Evolutionary conservation across 2,113 vertebrate genomes (phyloP), one percentile per base, ranked within the genome.

Genomic region (Prochilodus magdalenae): DNA sequence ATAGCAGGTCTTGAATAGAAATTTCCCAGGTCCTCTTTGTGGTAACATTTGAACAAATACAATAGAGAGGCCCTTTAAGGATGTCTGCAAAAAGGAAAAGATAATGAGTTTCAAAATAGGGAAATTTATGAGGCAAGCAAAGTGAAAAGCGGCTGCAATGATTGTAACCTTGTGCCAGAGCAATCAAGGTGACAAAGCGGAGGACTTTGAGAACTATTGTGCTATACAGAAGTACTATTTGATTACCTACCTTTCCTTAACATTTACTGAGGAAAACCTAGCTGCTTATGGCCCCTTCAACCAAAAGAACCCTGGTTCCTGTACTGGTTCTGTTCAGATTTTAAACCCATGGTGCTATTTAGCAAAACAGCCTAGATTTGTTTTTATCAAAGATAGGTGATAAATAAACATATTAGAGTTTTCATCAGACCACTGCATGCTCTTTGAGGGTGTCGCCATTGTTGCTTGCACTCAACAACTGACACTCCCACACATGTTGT

Each of bases 21-120:
- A 89, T 88, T 86, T 57, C 87, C 75, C 84, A 82, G 83, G 84
- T 86, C 83, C 85, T 88, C 85, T 89, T 87, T 86, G 73, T 88
- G 84, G 86, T 27, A 33, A 73, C 76, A 79, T 80, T 51, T 76
- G 85, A 75, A 85, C 76, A 90, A 80, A 76, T 79, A 74, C 62
- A 80, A 76, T 80, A 63, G 84, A 86, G 79, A 67, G 82, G 60
- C 69, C 84, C 80, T 89, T 91, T 90, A 82, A 91, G 84, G 16
- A 80, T 24, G 76, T 63, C 79, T 81, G 85, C 83, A 85, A 86
- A 87, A 63, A 82, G 83, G 86, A 80, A 88, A 86, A 85, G 79
- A 91, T 91, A 91, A 91, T 89, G 90, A 89, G 87, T 89, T 91
- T 90, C 80, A 83, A 90, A 91, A 89, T 80, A 88, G 88, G 77